Conservation (phyloP, 2,888 invertebrate species). For the Anodontia alba region DNA sequence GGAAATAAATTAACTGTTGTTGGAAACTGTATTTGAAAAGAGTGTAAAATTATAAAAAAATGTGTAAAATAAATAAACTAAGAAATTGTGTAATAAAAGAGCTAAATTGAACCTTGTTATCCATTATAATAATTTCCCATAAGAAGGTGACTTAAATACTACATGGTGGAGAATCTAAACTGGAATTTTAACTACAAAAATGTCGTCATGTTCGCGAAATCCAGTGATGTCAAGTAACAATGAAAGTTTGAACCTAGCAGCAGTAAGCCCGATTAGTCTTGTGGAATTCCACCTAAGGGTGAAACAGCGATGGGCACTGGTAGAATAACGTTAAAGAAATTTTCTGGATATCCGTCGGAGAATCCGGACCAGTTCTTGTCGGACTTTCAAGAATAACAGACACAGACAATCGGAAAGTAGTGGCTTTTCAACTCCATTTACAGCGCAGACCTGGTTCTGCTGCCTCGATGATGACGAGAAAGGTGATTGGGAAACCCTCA, state of each 20-base stretch:
- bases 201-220: too few species aligned
- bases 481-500: background rate
- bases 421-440: background rate
- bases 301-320: background rate
- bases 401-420: background rate
- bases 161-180: too few species aligned
- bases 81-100: too few species aligned
- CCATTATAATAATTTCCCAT: too few species aligned
- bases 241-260: background rate
- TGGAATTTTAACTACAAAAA: too few species aligned
- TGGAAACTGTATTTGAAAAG: too few species aligned
- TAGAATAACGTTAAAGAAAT: background rate
- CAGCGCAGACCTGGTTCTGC: conserved; percentile 1
- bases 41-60: too few species aligned
- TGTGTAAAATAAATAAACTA: too few species aligned
- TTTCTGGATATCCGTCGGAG: background rate
- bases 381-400: background rate
- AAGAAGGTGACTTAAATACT: too few species aligned
- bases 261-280: background rate
- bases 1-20: too few species aligned
- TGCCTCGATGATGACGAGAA: background rate
- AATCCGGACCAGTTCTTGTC: background rate
- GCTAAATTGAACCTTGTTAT: too few species aligned
- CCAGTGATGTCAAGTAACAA: too few species aligned
- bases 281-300: background rate